phyloP scores from a whole-genome alignment of 1,140 invertebrate genomes.

The Pseudomyrmex sp. region DNA sequence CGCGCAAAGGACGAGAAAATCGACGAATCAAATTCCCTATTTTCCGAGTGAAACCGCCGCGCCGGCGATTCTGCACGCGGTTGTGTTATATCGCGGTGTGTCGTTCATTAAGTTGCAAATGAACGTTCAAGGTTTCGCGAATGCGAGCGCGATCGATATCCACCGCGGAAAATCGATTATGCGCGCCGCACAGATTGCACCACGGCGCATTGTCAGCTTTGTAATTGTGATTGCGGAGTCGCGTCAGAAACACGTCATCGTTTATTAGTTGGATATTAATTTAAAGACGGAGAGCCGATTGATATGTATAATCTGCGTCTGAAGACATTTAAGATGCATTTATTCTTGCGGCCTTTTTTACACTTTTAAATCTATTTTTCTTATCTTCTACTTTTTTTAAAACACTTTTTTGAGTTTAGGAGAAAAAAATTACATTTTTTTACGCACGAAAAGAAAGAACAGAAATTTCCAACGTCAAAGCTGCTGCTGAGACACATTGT shows the following conservation, averaged over 20 bases:
- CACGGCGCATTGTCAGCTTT: slow-evolving; percentile 62
- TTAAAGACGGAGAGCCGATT: not conserved
- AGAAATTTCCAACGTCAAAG: not conserved
- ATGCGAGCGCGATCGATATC: slow-evolving; percentile 57
- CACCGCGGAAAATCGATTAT: slow-evolving; percentile 68
- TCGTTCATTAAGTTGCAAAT: slow-evolving; percentile 56
- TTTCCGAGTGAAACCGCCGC: not conserved
- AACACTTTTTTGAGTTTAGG: too few species aligned
- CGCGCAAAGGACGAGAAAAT: slow-evolving; percentile 19
- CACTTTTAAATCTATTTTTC: too few species aligned
- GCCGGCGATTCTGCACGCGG: slow-evolving; percentile 21
- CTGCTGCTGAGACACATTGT: not conserved
- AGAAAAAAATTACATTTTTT: not conserved
- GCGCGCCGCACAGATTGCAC: slow-evolving; percentile 60
- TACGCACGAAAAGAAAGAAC: not conserved
- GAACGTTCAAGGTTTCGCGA: slow-evolving; percentile 68
- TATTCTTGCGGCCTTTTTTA: too few species aligned
- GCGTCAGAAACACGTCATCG: slow-evolving; percentile 31
- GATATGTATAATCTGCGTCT: not conserved
- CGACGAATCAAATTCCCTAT: slow-evolving; percentile 47
- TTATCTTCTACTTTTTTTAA: too few species aligned
- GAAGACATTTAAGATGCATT: not conserved
- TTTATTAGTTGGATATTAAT: slow-evolving; percentile 37
- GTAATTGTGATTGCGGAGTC: slow-evolving; percentile 59
- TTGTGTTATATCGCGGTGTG: slow-evolving; percentile 6